Percentiles rank a stretch among this genome's conserved stretches.
phyloP scores from a whole-genome alignment of 2,113 vertebrate species.

The Dicrurus megarhynchus region DNA sequence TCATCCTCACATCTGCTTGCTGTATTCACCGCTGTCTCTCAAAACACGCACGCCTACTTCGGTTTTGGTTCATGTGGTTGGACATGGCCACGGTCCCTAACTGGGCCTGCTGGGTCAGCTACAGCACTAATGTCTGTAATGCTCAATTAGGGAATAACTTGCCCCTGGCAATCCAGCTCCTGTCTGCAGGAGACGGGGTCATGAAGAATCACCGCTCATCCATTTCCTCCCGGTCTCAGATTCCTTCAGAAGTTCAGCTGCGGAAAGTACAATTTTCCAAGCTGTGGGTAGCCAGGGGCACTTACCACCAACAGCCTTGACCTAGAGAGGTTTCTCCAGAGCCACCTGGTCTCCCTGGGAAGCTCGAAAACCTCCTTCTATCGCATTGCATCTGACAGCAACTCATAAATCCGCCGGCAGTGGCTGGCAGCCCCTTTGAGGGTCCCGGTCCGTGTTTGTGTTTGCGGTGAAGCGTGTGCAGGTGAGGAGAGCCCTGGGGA shows the following conservation, averaged over 20 bases:
- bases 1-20: neutral
- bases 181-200: neutral
- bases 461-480: neutral
- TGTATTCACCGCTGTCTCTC: rapidly evolving
- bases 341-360: slow-evolving; percentile 19
- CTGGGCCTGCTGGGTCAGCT: neutral
- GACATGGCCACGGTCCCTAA: neutral
- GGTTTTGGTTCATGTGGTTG: neutral
- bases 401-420: slow-evolving; percentile 12
- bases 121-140: neutral
- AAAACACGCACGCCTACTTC: neutral
- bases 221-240: neutral
- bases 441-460: neutral
- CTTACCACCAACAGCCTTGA: neutral
- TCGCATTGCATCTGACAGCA: neutral
- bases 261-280: neutral
- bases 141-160: neutral
- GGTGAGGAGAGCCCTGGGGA: neutral
- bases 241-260: slow-evolving; percentile 11
- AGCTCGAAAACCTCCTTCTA: neutral
- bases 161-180: neutral
- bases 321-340: neutral
- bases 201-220: neutral
- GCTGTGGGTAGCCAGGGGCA: neutral
- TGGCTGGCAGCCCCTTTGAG: slow-evolving; percentile 12